A percentile compares a stretch with the other conserved stretches of the same genome.
Evolutionary conservation across 2,888 invertebrate species (phyloP).

Genomic region (Agonopterix alstromeriana): DNA sequence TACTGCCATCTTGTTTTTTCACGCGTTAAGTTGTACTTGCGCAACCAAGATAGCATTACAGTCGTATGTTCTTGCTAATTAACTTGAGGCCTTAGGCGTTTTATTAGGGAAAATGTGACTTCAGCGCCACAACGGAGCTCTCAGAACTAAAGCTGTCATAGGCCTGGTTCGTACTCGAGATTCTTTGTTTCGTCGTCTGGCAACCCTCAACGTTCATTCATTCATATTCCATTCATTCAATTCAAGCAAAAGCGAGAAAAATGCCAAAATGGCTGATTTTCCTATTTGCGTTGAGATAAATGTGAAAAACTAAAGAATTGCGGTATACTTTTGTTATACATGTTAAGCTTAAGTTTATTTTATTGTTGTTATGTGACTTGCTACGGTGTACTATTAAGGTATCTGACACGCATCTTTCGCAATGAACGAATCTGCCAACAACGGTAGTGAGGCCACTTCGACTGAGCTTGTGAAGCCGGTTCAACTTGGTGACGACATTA

Average conservation of each 20-base stretch:
- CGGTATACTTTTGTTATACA: neutral
- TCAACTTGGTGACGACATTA: constrained; percentile 32
- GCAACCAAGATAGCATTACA: no score
- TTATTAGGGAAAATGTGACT: no score
- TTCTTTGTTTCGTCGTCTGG: no score
- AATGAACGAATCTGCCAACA: constrained; percentile 52
- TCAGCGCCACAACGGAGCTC: no score
- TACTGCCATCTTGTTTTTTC: no score
- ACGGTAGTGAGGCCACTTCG: constrained; percentile 28
- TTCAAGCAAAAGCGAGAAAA: constrained; percentile 11
- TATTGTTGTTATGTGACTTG: neutral
- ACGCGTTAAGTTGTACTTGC: no score
- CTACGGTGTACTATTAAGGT: constrained; percentile 2
- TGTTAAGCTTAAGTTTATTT: neutral
- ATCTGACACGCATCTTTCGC: constrained; percentile 19
- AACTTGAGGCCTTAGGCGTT: no score
- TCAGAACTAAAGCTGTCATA: no score
- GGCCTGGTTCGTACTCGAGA: no score
- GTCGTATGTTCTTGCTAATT: no score
- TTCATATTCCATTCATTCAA: neutral
- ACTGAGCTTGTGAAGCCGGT: constrained; percentile 57
- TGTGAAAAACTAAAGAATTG: constrained; percentile 2
- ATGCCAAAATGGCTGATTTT: constrained; percentile 50
- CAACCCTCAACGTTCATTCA: neutral
- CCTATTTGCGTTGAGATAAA: constrained; percentile 10